phyloP scores from a whole-genome alignment of 2,888 invertebrate species.

The Hyppa rectilinea region DNA sequence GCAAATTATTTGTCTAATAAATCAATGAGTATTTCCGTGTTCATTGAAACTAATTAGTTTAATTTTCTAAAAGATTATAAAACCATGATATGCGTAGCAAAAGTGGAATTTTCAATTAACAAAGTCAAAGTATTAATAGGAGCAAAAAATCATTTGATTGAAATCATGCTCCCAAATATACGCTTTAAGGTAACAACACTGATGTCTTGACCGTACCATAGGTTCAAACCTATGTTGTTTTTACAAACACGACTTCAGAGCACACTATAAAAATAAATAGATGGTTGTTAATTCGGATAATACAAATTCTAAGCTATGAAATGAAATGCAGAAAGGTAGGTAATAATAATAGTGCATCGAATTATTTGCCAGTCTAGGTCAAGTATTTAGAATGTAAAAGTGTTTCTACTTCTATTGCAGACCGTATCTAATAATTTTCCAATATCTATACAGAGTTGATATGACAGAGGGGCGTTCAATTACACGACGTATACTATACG shows the following conservation, averaged over 20 bases:
- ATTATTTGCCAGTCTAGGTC: neutral
- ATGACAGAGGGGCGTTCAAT: no score
- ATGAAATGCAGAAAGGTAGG: neutral
- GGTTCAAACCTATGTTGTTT: neutral
- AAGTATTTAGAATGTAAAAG: neutral
- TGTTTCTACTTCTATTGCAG: neutral
- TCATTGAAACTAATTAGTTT: neutral
- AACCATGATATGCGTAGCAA: slow-evolving; percentile 16
- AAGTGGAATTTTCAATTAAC: slow-evolving; percentile 14
- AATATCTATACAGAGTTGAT: no score
- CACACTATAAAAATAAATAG: neutral
- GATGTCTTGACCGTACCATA: neutral
- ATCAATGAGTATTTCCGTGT: slow-evolving; percentile 17
- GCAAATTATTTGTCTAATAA: slow-evolving; percentile 6
- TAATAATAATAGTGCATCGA: neutral
- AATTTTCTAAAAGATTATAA: neutral
- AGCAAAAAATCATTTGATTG: neutral
- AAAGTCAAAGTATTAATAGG: neutral
- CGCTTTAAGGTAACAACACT: neutral
- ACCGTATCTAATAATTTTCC: neutral
- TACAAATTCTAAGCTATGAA: neutral
- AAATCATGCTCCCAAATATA: neutral
- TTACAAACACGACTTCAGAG: neutral
- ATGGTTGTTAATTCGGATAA: neutral
- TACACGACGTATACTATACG: no score